Conservation (phyloP, 2,888 invertebrate genomes). For the Drosophila pseudotakahashii region DNA sequence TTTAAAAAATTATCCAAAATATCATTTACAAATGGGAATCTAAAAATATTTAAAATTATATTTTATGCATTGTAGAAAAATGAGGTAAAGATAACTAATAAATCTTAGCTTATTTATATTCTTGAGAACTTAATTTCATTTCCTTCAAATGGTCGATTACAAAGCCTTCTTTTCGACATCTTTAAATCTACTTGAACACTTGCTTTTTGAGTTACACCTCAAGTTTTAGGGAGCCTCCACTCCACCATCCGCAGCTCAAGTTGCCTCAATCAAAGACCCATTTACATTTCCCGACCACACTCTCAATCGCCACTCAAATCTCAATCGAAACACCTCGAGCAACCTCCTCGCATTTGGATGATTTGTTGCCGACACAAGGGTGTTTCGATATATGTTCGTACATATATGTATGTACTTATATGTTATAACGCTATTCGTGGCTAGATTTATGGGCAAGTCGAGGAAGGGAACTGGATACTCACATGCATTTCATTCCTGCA, state of each 20-base stretch:
- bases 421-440: constrained; percentile 52
- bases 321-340: constrained; percentile 39
- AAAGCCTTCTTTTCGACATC: no score
- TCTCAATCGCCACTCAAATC: constrained; percentile 38
- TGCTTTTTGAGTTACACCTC: not conserved
- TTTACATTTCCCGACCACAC: constrained; percentile 18
- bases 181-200: not conserved
- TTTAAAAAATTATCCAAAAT: no score
- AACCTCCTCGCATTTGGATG: constrained; percentile 41
- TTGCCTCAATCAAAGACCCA: constrained; percentile 25
- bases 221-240: not conserved
- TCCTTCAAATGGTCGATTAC: no score
- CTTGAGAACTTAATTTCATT: no score
- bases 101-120: no score
- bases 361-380: constrained; percentile 66
- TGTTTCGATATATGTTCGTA: constrained; percentile 13
- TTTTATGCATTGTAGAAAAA: no score
- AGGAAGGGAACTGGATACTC: not conserved
- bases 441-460: constrained; percentile 65
- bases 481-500: constrained; percentile 64
- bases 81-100: no score
- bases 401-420: constrained; percentile 16
- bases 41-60: no score
- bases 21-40: no score
- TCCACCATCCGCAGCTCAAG: constrained; percentile 5